Percentiles rank a stretch among this genome's conserved stretches.
Evolutionary conservation across 2,113 vertebrate genomes (phyloP).

Genomic region (Etheostoma spectabile): DNA sequence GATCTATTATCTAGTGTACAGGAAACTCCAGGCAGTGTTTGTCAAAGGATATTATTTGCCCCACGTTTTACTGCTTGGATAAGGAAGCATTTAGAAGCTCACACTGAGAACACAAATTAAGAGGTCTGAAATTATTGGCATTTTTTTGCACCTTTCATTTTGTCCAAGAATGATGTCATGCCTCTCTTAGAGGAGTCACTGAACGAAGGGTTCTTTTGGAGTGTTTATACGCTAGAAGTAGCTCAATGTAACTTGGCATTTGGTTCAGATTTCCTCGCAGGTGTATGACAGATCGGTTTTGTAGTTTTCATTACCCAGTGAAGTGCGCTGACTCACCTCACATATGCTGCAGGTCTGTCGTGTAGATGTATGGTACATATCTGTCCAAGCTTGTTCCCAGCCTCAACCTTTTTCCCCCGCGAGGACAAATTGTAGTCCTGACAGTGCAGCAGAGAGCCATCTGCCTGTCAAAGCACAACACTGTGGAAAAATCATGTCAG

Average conservation of each 20-base stretch:
- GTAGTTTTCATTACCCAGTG: conserved; percentile 35
- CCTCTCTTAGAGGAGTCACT: neutral
- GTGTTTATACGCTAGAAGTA: neutral
- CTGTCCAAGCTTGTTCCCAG: conserved; percentile 75
- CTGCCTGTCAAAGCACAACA: conserved; percentile 71
- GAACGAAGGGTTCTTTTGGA: neutral
- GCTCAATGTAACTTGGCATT: neutral
- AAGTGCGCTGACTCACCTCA: conserved; percentile 39
- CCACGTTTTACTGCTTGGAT: conserved; percentile 38
- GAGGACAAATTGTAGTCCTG: conserved; percentile 60
- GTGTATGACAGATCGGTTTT: conserved; percentile 38
- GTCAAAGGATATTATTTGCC: conserved; percentile 67
- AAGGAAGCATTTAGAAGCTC: conserved; percentile 47
- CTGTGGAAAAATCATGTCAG: conserved; percentile 72
- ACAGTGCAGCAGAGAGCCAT: conserved; percentile 43
- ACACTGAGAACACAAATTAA: conserved; percentile 37
- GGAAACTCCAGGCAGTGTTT: conserved; percentile 64
- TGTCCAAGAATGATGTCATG: conserved; percentile 18
- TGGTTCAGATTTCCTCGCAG: conserved; percentile 27
- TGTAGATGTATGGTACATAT: conserved; percentile 50
- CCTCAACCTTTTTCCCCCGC: conserved; percentile 37
- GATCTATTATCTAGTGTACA: conserved; percentile 59
- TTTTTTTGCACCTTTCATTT: conserved; percentile 33
- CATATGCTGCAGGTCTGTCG: conserved; percentile 29
- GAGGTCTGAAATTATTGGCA: conserved; percentile 43